A percentile compares a stretch with the other conserved stretches of the same genome.
These are phyloP conservation scores for Zaprionus inermis DNA, from an alignment of 1,140 invertebrate species.

Conservation along the genomic window DNA sequence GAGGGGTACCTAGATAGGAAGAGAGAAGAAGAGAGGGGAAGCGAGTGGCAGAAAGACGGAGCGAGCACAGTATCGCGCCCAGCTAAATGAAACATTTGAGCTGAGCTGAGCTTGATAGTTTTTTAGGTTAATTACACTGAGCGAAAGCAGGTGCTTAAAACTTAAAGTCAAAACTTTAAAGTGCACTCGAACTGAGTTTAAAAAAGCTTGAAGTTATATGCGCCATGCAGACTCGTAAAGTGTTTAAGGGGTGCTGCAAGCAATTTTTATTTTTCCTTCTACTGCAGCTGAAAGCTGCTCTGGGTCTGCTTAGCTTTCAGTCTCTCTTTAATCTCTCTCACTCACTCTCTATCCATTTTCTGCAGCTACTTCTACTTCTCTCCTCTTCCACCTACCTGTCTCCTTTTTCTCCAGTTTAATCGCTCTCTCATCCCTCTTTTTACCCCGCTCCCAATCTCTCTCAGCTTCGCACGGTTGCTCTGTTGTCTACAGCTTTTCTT, in stretches of 20 bases:
- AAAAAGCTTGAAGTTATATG: background rate
- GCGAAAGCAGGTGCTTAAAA: background rate
- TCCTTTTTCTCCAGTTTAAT: too few relatives aligned
- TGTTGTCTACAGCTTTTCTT: background rate
- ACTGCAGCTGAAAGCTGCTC: too few relatives aligned
- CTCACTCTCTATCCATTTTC: too few relatives aligned
- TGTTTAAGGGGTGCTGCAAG: background rate
- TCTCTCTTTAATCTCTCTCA: too few relatives aligned
- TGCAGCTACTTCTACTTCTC: too few relatives aligned
- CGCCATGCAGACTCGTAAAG: background rate
- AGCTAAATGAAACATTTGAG: slow-evolving; percentile 39
- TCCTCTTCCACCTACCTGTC: too few relatives aligned
- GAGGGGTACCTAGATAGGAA: background rate
- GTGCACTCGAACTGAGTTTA: background rate
- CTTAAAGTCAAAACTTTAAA: background rate
- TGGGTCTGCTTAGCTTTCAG: too few relatives aligned
- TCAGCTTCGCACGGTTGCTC: background rate
- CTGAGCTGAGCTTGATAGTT: slow-evolving; percentile 20
- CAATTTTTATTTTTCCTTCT: background rate
- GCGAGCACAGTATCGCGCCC: slow-evolving; percentile 13
- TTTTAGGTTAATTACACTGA: slow-evolving; percentile 5
- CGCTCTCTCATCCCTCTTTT: too few relatives aligned
- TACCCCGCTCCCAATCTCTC: background rate
- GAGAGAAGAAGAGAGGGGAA: background rate
- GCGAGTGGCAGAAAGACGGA: background rate